Conservation (phyloP, 2,113 vertebrate genomes). For the Poicephalus gulielmi region DNA sequence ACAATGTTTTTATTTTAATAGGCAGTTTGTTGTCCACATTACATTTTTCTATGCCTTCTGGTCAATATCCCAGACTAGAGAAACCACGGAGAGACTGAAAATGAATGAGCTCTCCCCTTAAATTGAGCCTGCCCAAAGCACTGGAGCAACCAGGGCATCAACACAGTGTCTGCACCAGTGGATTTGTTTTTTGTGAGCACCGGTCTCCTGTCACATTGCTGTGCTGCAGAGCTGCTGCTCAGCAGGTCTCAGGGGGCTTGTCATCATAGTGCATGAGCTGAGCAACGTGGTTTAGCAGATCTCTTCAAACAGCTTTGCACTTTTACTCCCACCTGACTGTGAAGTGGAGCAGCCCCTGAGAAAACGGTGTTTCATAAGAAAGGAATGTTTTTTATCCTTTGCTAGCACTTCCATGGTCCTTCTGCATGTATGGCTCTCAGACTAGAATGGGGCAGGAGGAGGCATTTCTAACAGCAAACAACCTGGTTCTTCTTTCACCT, state of each 20-base stretch:
- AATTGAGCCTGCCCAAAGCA: background rate
- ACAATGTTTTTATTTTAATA: background rate
- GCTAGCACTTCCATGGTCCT: background rate
- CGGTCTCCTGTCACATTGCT: rapidly evolving
- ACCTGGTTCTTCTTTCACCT: background rate
- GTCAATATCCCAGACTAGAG: background rate
- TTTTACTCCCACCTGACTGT: background rate
- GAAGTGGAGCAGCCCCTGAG: background rate
- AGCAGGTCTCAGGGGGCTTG: rapidly evolving
- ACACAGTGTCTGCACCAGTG: background rate
- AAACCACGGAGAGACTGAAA: background rate
- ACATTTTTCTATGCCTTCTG: background rate
- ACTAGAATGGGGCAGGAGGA: background rate
- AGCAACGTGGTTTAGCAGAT: background rate
- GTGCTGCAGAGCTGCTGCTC: background rate
- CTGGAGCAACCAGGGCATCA: background rate
- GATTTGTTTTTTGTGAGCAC: background rate
- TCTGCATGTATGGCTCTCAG: background rate
- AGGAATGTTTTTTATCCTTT: background rate
- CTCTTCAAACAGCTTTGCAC: background rate
- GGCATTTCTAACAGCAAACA: background rate
- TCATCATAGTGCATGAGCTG: background rate
- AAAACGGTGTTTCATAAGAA: background rate
- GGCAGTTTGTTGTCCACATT: background rate
- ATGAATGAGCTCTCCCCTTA: background rate